These are phyloP conservation scores for Melanotaenia maccullochi DNA, from an alignment of 2,797 vertebrate genomes.

Conservation along the genomic window DNA sequence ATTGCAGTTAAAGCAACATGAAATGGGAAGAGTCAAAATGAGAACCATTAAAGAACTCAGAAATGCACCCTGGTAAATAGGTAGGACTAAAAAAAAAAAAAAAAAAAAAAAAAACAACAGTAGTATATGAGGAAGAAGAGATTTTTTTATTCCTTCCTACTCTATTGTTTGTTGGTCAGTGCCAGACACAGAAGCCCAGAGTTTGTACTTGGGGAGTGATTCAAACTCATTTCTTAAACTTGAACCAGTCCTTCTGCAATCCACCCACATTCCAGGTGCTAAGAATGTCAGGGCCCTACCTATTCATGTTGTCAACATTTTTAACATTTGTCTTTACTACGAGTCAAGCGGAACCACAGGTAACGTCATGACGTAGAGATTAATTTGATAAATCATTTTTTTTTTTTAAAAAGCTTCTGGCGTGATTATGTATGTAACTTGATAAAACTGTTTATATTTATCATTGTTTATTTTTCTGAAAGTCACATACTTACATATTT, in stretches of 20 bases:
- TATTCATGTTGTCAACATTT: not conserved
- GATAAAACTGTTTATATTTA: rapidly evolving
- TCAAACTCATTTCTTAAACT: not conserved
- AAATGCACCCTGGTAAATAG: not conserved
- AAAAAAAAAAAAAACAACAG: too few species aligned
- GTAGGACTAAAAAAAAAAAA: not conserved
- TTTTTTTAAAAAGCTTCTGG: not conserved
- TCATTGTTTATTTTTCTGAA: too few species aligned
- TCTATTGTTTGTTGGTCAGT: slow-evolving; percentile 17
- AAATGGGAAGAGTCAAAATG: too few species aligned
- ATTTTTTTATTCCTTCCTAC: not conserved
- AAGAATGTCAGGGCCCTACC: slow-evolving; percentile 19
- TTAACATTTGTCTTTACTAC: not conserved
- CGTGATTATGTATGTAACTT: too few species aligned
- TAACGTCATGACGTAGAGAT: not conserved
- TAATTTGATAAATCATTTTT: not conserved
- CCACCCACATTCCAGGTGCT: slow-evolving; percentile 50
- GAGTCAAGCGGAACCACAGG: not conserved
- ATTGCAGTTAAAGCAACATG: too few species aligned
- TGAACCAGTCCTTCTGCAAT: slow-evolving; percentile 74
- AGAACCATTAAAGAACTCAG: not conserved
- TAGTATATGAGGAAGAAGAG: not conserved
- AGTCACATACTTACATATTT: too few species aligned
- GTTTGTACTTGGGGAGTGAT: not conserved
- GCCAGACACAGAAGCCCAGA: slow-evolving; percentile 2